Evolutionary conservation across 1,140 invertebrate species (phyloP).

Genomic region (Zaprionus nigranus): DNA sequence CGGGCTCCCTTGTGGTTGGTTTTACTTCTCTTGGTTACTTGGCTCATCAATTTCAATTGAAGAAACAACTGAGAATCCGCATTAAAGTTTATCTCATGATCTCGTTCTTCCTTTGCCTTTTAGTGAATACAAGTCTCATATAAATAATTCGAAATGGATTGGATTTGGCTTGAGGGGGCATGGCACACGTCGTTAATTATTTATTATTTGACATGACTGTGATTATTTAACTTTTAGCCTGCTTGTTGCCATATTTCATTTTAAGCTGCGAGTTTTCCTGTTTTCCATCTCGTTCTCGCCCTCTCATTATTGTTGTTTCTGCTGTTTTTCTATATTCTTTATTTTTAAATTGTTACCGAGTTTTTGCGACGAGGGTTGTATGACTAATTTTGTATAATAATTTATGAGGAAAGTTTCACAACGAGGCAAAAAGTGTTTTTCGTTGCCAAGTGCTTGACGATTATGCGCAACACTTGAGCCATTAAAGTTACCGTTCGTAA

Average conservation of each 20-base stretch:
- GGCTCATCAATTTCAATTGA: slow-evolving; percentile 42
- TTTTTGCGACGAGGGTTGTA: slow-evolving; percentile 9
- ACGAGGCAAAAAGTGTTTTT: slow-evolving; percentile 22
- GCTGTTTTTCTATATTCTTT: slow-evolving; percentile 6
- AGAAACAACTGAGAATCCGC: slow-evolving; percentile 12
- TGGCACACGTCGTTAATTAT: slow-evolving; percentile 70
- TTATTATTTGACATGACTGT: slow-evolving; percentile 80
- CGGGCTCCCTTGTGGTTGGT: slow-evolving; percentile 17
- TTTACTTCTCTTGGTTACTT: not conserved
- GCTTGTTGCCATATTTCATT: slow-evolving; percentile 65
- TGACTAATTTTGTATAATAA: slow-evolving; percentile 69
- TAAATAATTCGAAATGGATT: slow-evolving; percentile 64
- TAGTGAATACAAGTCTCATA: slow-evolving; percentile 37
- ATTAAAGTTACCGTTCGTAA: slow-evolving; percentile 3
- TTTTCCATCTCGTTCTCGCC: not conserved
- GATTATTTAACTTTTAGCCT: slow-evolving; percentile 77
- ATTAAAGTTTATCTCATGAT: slow-evolving; percentile 20
- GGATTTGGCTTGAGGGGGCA: slow-evolving; percentile 1
- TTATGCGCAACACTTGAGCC: slow-evolving; percentile 60
- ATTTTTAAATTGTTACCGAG: slow-evolving; percentile 36
- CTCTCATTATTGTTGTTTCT: slow-evolving; percentile 7
- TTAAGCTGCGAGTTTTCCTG: slow-evolving; percentile 35
- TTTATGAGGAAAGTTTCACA: slow-evolving; percentile 69
- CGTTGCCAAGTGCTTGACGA: slow-evolving; percentile 69
- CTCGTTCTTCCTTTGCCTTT: slow-evolving; percentile 9